Conservation (phyloP, 2,113 vertebrate genomes). For the Malurus melanocephalus region DNA sequence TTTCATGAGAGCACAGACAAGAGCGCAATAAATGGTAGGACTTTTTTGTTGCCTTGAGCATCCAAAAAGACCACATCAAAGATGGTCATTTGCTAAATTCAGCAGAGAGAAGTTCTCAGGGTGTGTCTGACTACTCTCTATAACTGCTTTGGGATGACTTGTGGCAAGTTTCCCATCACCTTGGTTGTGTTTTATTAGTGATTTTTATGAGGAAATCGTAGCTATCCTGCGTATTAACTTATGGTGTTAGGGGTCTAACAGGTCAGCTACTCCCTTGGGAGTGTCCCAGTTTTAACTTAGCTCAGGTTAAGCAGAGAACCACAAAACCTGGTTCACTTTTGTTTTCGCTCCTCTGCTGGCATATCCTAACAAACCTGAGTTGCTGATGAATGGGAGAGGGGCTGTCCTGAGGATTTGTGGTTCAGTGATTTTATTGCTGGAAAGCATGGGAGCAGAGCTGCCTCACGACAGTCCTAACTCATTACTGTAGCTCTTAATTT, state of each 20-base stretch:
- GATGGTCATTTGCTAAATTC: neutral
- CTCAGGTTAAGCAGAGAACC: neutral
- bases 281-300: neutral
- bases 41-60: neutral
- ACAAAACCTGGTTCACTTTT: neutral
- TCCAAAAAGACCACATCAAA: neutral
- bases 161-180: neutral
- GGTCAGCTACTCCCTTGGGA: neutral
- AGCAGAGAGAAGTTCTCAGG: neutral
- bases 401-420: constrained; percentile 28
- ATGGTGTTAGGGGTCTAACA: neutral
- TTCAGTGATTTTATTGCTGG: constrained; percentile 16
- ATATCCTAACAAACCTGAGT: neutral
- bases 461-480: neutral
- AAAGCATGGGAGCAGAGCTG: neutral
- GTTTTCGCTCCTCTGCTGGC: neutral
- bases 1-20: neutral
- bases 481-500: neutral
- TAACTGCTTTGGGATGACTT: neutral
- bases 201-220: neutral
- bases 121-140: neutral
- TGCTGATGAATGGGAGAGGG: neutral
- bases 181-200: neutral
- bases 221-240: neutral
- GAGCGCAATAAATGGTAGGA: neutral